Evolutionary conservation across 2,888 invertebrate species (phyloP).

Genomic region (Mimas tiliae): DNA sequence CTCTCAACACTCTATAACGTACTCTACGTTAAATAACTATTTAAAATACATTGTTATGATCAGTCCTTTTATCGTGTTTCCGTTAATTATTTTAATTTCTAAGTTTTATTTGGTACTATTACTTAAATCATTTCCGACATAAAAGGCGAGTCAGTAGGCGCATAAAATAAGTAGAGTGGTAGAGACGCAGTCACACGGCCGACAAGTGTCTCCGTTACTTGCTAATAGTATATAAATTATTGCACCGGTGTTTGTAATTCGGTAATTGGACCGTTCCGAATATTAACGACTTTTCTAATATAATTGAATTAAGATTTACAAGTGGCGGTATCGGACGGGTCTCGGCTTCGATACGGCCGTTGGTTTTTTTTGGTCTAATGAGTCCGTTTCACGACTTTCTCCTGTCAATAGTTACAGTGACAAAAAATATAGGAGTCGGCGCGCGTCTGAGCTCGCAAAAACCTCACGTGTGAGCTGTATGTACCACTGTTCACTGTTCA

Average conservation of each 20-base stretch:
- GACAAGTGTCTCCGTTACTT: neutral
- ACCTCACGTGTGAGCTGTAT: conserved; percentile 51
- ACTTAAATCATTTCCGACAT: conserved; percentile 1
- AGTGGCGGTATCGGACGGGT: conserved; percentile 30
- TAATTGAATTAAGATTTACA: conserved; percentile 26
- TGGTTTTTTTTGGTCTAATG: conserved; percentile 38
- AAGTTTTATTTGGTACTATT: neutral
- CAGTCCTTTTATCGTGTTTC: neutral
- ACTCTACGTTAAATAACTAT: neutral
- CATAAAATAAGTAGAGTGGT: neutral
- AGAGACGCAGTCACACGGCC: neutral
- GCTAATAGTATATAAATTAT: conserved; percentile 11
- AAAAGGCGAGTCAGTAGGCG: neutral
- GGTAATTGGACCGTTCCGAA: conserved; percentile 31
- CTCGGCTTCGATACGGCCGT: conserved; percentile 4
- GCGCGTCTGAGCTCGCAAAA: conserved; percentile 50
- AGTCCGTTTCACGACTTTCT: conserved; percentile 60
- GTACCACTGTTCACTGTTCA: conserved; percentile 39
- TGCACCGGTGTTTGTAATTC: conserved; percentile 10
- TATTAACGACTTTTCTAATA: conserved; percentile 26
- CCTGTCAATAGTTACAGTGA: conserved; percentile 62
- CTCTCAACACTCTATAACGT: neutral
- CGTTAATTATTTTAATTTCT: neutral
- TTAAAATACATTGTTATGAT: neutral
- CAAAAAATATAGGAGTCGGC: conserved; percentile 57